A percentile compares a stretch with the other conserved stretches of the same genome.
These are phyloP conservation scores for Geopemphigus sp. DNA, from an alignment of 1,140 invertebrate species.

Conservation along the genomic window DNA sequence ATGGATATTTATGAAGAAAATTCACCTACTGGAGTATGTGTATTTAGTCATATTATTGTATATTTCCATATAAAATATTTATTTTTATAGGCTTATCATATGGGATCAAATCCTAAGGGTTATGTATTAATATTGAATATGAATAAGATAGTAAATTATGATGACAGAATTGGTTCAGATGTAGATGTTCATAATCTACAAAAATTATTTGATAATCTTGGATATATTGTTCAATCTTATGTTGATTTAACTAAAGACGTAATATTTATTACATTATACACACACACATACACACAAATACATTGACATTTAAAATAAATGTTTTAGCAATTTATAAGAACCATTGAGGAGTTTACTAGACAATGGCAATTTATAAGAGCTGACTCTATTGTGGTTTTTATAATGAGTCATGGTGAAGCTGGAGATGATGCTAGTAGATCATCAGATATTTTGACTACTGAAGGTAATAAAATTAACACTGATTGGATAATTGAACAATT, in stretches of 20 bases:
- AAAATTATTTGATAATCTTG: conserved; percentile 43
- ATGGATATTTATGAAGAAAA: conserved; percentile 39
- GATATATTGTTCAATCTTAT: conserved; percentile 32
- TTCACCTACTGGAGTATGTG: conserved; percentile 9
- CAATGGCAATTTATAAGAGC: background rate
- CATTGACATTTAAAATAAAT: conserved; percentile 1
- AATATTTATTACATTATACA: background rate
- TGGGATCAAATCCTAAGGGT: conserved; percentile 50
- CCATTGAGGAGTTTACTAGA: conserved; percentile 23
- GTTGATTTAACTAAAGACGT: conserved; percentile 12
- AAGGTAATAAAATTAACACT: conserved; percentile 23
- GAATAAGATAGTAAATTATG: conserved; percentile 3
- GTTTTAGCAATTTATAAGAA: conserved; percentile 39
- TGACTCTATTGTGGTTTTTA: conserved; percentile 48
- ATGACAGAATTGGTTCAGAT: conserved; percentile 39
- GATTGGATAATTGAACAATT: conserved; percentile 48
- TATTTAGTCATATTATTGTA: background rate
- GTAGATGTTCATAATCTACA: conserved; percentile 37
- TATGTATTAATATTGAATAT: conserved; percentile 50
- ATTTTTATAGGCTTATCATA: conserved; percentile 46
- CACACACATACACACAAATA: no score
- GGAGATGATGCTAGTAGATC: background rate
- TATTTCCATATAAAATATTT: background rate
- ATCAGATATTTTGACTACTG: conserved; percentile 32
- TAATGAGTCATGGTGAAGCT: conserved; percentile 50